phyloP scores from a whole-genome alignment of 2,797 vertebrate species.

The Phylloscopus collybita region DNA sequence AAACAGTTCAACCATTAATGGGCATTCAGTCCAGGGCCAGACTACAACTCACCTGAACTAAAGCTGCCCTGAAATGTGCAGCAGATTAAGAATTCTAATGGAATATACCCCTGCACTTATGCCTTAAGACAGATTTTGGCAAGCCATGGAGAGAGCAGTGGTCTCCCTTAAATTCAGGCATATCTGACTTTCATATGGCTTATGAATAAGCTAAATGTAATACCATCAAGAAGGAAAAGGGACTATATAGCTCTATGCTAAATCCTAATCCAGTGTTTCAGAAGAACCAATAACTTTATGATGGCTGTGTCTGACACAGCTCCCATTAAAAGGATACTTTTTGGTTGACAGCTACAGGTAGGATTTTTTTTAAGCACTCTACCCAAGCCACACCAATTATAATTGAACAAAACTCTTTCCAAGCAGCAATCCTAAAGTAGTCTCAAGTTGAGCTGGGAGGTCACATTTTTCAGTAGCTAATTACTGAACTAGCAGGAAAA shows the following conservation, averaged over 20 bases:
- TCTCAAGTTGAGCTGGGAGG: not conserved
- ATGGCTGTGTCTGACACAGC: not conserved
- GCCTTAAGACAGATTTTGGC: not conserved
- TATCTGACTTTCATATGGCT: not conserved
- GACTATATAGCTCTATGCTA: not conserved
- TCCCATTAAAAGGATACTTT: not conserved
- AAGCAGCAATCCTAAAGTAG: not conserved
- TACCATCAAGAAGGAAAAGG: not conserved
- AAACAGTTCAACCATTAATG: not conserved
- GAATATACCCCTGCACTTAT: not conserved
- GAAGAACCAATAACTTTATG: not conserved
- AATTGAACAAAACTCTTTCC: not conserved
- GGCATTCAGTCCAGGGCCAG: not conserved
- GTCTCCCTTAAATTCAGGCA: not conserved
- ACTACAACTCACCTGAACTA: not conserved
- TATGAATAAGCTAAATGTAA: not conserved
- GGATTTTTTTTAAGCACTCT: not conserved
- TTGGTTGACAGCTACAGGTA: not conserved
- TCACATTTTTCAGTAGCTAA: not conserved
- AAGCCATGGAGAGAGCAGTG: not conserved
- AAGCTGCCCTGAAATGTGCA: not conserved
- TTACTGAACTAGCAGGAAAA: not conserved
- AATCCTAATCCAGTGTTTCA: not conserved
- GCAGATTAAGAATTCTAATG: not conserved
- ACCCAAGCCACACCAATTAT: not conserved